phyloP scores from a whole-genome alignment of 2,888 invertebrate genomes.

The Eupelmus urozonus region DNA sequence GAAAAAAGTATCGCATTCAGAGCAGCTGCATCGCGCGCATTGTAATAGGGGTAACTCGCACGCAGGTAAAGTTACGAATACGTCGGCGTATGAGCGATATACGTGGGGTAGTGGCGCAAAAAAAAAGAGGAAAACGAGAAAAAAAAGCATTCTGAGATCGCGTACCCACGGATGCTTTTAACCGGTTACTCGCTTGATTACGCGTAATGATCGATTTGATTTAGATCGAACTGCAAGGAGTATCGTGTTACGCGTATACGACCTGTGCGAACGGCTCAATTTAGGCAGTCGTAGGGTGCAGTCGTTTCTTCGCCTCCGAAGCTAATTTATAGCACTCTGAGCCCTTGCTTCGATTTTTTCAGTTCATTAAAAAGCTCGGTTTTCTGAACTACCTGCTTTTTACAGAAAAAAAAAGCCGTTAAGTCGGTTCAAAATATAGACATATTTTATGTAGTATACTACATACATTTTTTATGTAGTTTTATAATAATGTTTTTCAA shows the following conservation, averaged over 20 bases:
- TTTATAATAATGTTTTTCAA: too few relatives aligned
- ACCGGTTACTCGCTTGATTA: constrained; percentile 74
- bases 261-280: constrained; percentile 1
- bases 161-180: constrained; percentile 55
- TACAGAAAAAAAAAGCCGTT: constrained; percentile 27
- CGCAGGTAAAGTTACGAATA: constrained; percentile 27
- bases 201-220: constrained; percentile 75
- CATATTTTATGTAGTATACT: too few relatives aligned
- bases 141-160: background rate
- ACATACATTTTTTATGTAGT: too few relatives aligned
- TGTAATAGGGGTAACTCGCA: constrained; percentile 9
- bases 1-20: constrained; percentile 55
- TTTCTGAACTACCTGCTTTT: constrained; percentile 27
- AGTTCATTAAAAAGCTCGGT: constrained; percentile 32
- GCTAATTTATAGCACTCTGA: constrained; percentile 29
- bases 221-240: constrained; percentile 63
- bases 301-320: background rate
- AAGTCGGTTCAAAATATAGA: background rate
- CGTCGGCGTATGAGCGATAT: background rate
- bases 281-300: constrained; percentile 20
- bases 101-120: background rate
- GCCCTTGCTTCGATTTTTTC: background rate
- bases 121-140: background rate
- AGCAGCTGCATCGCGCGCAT: constrained; percentile 55
- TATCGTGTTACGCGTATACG: constrained; percentile 68